Percentiles rank a stretch among this genome's conserved stretches.
phyloP scores from a whole-genome alignment of 2,113 vertebrate species.

The Orientallactaga bullata region DNA sequence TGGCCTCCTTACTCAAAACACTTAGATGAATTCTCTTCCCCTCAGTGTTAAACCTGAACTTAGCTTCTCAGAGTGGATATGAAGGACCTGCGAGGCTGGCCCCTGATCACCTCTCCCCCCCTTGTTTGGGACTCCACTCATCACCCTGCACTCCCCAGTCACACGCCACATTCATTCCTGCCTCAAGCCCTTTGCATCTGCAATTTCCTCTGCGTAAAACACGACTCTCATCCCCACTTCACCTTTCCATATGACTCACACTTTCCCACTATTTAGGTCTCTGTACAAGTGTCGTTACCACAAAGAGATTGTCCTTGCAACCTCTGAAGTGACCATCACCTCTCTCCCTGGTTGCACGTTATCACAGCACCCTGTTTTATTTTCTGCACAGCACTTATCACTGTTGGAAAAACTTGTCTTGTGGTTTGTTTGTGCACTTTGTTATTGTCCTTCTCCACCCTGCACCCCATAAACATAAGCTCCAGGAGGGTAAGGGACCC shows the following conservation, averaged over 20 bases:
- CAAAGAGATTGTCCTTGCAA: neutral
- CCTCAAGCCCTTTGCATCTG: neutral
- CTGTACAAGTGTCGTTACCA: neutral
- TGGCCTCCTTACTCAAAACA: neutral
- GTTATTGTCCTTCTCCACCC: neutral
- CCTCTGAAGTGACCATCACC: fast-evolving
- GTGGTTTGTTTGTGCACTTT: neutral
- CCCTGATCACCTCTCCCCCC: neutral
- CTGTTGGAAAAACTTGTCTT: neutral
- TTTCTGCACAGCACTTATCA: neutral
- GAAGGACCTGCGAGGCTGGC: neutral
- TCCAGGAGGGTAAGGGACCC: neutral
- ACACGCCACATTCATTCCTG: neutral
- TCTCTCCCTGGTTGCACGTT: neutral
- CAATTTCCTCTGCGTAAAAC: neutral
- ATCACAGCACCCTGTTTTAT: neutral
- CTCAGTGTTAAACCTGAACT: neutral
- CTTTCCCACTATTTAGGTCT: neutral
- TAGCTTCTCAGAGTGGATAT: neutral
- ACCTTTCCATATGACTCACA: neutral
- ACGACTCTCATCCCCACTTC: neutral
- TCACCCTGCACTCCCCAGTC: neutral
- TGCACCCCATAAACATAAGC: too few species aligned
- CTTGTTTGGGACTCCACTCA: neutral
- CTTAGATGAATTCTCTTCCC: neutral